A percentile compares a stretch with the other conserved stretches of the same genome.
Evolutionary conservation across 1,140 invertebrate genomes (phyloP).

Genomic region (Lineus longissimus): DNA sequence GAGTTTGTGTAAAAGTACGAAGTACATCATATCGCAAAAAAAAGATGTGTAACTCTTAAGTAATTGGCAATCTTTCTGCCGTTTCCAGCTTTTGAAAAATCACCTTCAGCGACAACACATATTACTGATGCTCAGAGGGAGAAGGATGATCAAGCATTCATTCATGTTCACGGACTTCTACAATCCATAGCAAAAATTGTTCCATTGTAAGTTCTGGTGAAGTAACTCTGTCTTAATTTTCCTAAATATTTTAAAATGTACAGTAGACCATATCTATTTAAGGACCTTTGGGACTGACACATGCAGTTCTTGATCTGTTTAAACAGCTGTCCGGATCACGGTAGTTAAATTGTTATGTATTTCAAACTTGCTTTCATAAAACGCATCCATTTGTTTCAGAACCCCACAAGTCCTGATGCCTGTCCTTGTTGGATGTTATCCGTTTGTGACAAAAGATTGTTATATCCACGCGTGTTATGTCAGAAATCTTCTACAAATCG

Average conservation of each 20-base stretch:
- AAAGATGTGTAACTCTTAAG: no score
- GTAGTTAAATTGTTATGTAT: no score
- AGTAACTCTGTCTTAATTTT: no score
- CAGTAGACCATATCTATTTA: no score
- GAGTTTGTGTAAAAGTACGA: no score
- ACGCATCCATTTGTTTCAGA: conserved; percentile 51
- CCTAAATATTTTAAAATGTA: no score
- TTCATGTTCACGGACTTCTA: conserved; percentile 60
- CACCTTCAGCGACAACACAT: conserved; percentile 1
- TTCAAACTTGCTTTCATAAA: no score
- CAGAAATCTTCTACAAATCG: conserved; percentile 63
- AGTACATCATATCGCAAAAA: no score
- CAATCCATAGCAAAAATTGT: conserved; percentile 59
- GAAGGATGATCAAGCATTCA: conserved; percentile 52
- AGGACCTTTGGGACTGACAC: no score
- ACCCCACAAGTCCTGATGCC: conserved; percentile 57
- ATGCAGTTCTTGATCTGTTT: no score
- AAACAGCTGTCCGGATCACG: no score
- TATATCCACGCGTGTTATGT: conserved; percentile 62
- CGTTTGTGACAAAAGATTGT: conserved; percentile 61
- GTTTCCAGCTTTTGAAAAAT: conserved; percentile 4
- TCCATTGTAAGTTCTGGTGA: conserved; percentile 67
- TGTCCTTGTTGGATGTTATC: conserved; percentile 60
- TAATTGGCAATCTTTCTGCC: no score
- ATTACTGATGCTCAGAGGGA: conserved; percentile 7